A percentile compares a stretch with the other conserved stretches of the same genome.
Evolutionary conservation across 2,888 invertebrate genomes (phyloP).

Genomic region (Ornithoptera priamus): DNA sequence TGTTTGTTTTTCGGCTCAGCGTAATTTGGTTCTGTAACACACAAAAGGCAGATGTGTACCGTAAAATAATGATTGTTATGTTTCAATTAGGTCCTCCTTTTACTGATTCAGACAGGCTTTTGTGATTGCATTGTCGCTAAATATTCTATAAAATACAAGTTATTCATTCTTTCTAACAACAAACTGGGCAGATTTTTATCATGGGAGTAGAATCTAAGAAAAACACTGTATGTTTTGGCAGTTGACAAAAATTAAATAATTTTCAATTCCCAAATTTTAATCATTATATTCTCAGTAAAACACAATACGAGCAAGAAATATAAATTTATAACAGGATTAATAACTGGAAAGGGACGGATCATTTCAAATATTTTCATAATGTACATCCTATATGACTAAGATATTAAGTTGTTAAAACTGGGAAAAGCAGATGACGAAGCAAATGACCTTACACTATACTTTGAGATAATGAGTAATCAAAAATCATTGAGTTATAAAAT

Average conservation of each 20-base stretch:
- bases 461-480: not conserved
- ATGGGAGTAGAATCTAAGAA: not conserved
- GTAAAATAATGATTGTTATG: slow-evolving; percentile 36
- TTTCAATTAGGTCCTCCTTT: slow-evolving; percentile 35
- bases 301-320: not conserved
- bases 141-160: not conserved
- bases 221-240: not conserved
- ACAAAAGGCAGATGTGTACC: slow-evolving; percentile 61
- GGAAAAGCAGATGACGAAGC: not conserved
- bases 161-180: not conserved
- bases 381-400: not conserved
- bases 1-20: slow-evolving; percentile 72
- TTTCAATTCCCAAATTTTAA: not conserved
- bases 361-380: not conserved
- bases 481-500: not conserved
- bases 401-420: not conserved
- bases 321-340: not conserved
- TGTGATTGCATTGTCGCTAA: not conserved
- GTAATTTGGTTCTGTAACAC: slow-evolving; percentile 56
- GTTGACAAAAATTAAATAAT: not conserved
- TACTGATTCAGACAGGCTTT: slow-evolving; percentile 19
- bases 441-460: not conserved
- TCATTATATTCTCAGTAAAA: not conserved
- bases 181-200: not conserved
- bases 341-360: not conserved